These are phyloP conservation scores for Ibycter americanus DNA, from an alignment of 2,797 vertebrate species.

Conservation along the genomic window DNA sequence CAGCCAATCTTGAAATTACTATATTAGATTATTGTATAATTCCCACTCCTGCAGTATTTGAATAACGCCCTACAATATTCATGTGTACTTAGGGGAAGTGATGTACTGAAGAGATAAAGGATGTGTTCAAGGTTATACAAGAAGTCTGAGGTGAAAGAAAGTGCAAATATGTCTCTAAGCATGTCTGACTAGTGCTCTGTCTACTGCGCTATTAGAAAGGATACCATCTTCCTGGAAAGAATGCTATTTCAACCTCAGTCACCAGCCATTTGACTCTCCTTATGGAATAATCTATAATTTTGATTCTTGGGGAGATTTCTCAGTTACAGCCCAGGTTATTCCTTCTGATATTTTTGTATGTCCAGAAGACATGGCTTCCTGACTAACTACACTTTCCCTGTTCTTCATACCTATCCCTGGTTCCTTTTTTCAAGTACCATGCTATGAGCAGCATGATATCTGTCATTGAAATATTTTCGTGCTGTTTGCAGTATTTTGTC, in stretches of 20 bases:
- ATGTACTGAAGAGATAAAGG: slow-evolving; percentile 37
- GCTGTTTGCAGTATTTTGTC: not conserved
- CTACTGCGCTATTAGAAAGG: not conserved
- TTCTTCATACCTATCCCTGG: not conserved
- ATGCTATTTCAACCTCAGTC: not conserved
- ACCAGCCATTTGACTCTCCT: not conserved
- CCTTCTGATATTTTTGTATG: not conserved
- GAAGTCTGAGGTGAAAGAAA: slow-evolving; percentile 19
- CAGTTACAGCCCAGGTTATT: not conserved
- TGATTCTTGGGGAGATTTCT: not conserved
- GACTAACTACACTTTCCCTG: not conserved
- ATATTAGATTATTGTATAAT: slow-evolving; percentile 51
- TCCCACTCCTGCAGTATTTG: slow-evolving; percentile 44
- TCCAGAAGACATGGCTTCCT: not conserved
- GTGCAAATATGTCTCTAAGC: not conserved
- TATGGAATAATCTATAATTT: not conserved
- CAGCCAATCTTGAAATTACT: slow-evolving; percentile 43
- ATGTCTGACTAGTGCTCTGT: not conserved
- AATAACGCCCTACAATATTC: slow-evolving; percentile 36
- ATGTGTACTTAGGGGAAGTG: slow-evolving; percentile 36
- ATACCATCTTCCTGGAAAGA: not conserved
- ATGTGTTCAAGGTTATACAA: slow-evolving; percentile 40
- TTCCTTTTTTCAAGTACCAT: not conserved
- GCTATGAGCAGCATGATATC: not conserved
- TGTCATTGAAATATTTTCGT: not conserved